phyloP scores from a whole-genome alignment of 2,888 invertebrate genomes.

The Atrina japonica region DNA sequence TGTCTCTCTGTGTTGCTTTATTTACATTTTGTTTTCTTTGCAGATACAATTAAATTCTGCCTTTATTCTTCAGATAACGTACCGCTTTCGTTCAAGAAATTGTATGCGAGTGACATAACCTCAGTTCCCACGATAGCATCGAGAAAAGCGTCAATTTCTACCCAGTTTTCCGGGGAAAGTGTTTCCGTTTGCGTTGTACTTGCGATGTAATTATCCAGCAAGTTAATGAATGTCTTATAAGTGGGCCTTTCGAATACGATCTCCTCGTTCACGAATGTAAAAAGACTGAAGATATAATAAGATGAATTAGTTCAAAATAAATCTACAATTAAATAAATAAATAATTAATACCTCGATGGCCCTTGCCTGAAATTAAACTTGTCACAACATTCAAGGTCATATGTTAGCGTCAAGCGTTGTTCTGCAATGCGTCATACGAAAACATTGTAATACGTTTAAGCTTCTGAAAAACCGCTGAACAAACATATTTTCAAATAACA shows the following conservation, averaged over 20 bases:
- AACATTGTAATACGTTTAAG: too few relatives aligned
- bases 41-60: too few relatives aligned
- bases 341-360: background rate
- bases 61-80: too few relatives aligned
- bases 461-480: too few relatives aligned
- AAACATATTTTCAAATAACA: too few relatives aligned
- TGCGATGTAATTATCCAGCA: slow-evolving; percentile 53
- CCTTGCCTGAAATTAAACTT: too few relatives aligned
- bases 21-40: too few relatives aligned
- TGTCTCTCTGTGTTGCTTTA: too few relatives aligned
- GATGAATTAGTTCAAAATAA: background rate
- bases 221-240: slow-evolving; percentile 44
- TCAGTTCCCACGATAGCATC: slow-evolving; percentile 45
- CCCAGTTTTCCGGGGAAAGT: slow-evolving; percentile 9
- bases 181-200: slow-evolving; percentile 44
- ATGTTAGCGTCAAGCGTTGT: too few relatives aligned
- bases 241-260: slow-evolving; percentile 43
- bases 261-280: slow-evolving; percentile 44
- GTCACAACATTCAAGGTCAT: too few relatives aligned
- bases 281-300: slow-evolving; percentile 39
- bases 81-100: slow-evolving; percentile 47
- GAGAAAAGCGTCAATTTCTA: slow-evolving; percentile 49
- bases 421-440: too few relatives aligned
- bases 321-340: background rate
- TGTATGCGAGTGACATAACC: slow-evolving; percentile 47